Conservation (phyloP, 2,888 invertebrate genomes). For the Rhagium mordax region DNA sequence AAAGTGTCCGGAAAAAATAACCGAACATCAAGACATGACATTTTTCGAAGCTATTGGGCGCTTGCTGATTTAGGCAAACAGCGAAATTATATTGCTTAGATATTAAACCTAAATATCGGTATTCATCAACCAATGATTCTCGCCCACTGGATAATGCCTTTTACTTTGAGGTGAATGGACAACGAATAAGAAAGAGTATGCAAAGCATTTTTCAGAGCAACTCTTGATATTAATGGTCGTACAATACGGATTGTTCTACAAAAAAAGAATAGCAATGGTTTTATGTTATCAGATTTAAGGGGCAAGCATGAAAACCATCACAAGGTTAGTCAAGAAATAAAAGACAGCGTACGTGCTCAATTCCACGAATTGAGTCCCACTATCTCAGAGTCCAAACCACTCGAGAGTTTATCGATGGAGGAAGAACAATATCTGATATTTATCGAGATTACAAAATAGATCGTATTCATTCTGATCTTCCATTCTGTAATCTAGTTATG, state of each 20-base stretch:
- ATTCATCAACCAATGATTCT: conserved; percentile 8
- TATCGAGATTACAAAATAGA: conserved; percentile 29
- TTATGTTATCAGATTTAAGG: conserved; percentile 17
- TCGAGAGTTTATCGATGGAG: conserved; percentile 14
- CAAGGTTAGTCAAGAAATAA: conserved; percentile 20
- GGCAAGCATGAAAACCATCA: conserved; percentile 6
- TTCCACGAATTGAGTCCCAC: conserved; percentile 30
- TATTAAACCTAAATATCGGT: conserved; percentile 25
- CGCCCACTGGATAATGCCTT: conserved; percentile 21
- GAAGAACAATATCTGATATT: conserved; percentile 14
- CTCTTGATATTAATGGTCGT: conserved; percentile 31
- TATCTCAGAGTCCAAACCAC: conserved; percentile 13
- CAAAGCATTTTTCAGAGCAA: conserved; percentile 12
- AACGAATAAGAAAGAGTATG: conserved; percentile 1
- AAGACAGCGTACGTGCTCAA: conserved; percentile 20
- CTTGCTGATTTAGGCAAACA: conserved; percentile 17
- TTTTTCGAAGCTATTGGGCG: conserved; percentile 14
- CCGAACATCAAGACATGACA: neutral
- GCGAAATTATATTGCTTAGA: conserved; percentile 19
- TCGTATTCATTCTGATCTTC: conserved; percentile 6
- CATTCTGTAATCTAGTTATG: conserved; percentile 50
- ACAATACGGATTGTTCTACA: conserved; percentile 30
- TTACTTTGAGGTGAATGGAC: conserved; percentile 1
- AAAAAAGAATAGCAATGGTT: conserved; percentile 27
- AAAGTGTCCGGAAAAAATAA: conserved; percentile 4